Percentiles rank a stretch among this genome's conserved stretches.
These are phyloP conservation scores for Lasiurus cinereus DNA, from an alignment of 2,113 vertebrate species.

Conservation along the genomic window DNA sequence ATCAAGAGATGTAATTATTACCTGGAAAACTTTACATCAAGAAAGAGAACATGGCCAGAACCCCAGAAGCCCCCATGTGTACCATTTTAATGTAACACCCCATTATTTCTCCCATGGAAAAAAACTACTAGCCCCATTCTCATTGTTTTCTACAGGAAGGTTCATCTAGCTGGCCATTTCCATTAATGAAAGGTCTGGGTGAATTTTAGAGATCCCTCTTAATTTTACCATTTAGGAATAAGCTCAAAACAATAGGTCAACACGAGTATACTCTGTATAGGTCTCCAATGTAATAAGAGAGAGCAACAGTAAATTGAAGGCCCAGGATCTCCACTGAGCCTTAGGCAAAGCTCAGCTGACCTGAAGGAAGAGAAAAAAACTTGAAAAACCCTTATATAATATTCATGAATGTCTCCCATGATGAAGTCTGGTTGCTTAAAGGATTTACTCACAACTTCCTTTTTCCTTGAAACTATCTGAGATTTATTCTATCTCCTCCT, in stretches of 20 bases:
- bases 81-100: too few species aligned
- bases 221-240: not conserved
- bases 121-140: not conserved
- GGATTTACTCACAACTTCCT: not conserved
- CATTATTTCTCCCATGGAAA: not conserved
- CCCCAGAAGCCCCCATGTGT: fast-evolving
- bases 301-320: not conserved
- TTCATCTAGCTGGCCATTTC: not conserved
- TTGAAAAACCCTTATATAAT: not conserved
- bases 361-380: not conserved
- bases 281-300: not conserved
- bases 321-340: not conserved
- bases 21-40: not conserved
- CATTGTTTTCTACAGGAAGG: not conserved
- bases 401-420: not conserved
- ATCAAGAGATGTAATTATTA: not conserved
- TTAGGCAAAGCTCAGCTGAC: not conserved
- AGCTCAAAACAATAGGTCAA: not conserved
- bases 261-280: fast-evolving
- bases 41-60: not conserved
- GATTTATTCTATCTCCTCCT: not conserved
- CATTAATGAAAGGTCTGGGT: not conserved
- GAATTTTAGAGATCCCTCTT: not conserved
- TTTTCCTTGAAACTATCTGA: not conserved
- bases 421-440: not conserved